These are phyloP conservation scores for Solea senegalensis DNA, from an alignment of 2,113 vertebrate species.

Conservation along the genomic window DNA sequence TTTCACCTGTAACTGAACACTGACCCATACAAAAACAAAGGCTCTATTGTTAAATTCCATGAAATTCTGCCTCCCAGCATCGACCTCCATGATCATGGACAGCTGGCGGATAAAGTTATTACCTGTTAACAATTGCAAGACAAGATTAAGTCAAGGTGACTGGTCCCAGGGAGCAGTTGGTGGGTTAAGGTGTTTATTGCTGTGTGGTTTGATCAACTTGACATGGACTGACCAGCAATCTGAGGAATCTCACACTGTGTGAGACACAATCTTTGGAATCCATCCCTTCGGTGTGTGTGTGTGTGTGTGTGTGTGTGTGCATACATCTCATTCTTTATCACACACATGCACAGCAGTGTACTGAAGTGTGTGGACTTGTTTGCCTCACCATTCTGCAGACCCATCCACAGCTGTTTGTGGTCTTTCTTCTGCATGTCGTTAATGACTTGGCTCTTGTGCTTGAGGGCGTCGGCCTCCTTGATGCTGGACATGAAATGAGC, in stretches of 20 bases:
- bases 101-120: neutral
- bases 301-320: constrained; percentile 3
- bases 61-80: neutral
- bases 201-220: constrained; percentile 7
- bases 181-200: constrained; percentile 20
- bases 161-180: neutral
- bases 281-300: neutral
- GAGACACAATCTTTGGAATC: neutral
- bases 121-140: neutral
- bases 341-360: too few species aligned
- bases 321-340: too few species aligned
- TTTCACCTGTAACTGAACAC: too few species aligned
- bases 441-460: constrained; percentile 98
- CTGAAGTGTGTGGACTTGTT: too few species aligned
- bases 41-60: too few species aligned
- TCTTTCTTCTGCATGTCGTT: constrained; percentile 99
- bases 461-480: constrained; percentile 98
- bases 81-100: neutral
- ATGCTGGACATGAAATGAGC: constrained; percentile 99
- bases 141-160: constrained; percentile 1
- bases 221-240: constrained; percentile 15
- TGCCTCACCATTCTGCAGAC: constrained; percentile 93
- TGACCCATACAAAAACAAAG: too few species aligned
- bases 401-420: constrained; percentile 99
- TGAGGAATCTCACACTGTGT: constrained; percentile 8